These are phyloP conservation scores for Cenopis cana DNA, from an alignment of 2,888 invertebrate species.

Conservation along the genomic window DNA sequence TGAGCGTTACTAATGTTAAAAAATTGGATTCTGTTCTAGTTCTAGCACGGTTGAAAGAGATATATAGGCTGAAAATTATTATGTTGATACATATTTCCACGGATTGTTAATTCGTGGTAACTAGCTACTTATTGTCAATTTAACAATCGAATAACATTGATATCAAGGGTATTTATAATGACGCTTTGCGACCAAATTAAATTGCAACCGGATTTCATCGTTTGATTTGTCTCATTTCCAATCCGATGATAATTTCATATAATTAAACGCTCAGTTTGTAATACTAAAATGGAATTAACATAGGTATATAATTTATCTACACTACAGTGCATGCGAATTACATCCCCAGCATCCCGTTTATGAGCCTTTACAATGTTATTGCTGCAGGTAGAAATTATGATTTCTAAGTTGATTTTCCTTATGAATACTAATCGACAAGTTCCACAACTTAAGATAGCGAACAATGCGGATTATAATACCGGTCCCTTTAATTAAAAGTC, in stretches of 20 bases:
- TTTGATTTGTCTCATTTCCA: conserved; percentile 17
- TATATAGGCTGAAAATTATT: too few relatives aligned
- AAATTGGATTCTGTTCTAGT: too few relatives aligned
- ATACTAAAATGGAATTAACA: not conserved
- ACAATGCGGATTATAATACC: conserved; percentile 17
- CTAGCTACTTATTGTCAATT: not conserved
- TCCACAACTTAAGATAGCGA: conserved; percentile 3
- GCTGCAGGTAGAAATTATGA: not conserved
- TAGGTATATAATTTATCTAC: conserved; percentile 1
- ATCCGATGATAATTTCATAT: conserved; percentile 5
- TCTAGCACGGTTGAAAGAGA: too few relatives aligned
- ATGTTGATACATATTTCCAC: not conserved
- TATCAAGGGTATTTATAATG: not conserved
- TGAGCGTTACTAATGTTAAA: too few relatives aligned
- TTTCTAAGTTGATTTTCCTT: conserved; percentile 11
- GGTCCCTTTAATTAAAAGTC: conserved; percentile 29
- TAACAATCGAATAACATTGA: not conserved
- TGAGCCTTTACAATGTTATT: not conserved
- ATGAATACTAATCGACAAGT: conserved; percentile 9
- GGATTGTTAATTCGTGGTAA: not conserved
- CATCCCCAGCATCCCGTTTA: not conserved
- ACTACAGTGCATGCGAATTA: not conserved
- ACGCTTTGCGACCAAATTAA: not conserved
- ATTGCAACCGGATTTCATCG: not conserved
- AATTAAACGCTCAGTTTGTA: not conserved